Conservation (phyloP, 2,797 vertebrate genomes). For the Siniperca scherzeri region DNA sequence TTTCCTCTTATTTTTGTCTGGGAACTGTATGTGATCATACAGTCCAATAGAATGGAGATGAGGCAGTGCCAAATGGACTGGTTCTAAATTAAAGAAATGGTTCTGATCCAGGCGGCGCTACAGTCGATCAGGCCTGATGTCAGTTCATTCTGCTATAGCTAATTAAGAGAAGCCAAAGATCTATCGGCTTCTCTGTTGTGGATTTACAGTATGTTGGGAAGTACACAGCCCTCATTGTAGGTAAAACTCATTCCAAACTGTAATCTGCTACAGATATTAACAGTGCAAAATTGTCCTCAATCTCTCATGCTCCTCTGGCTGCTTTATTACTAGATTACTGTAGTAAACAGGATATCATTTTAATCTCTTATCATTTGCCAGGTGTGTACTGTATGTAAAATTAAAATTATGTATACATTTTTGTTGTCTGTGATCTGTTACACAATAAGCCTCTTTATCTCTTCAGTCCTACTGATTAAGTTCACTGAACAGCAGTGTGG, state of each 20-base stretch:
- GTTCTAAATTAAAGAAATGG: background rate
- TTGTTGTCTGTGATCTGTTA: background rate
- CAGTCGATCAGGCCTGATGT: background rate
- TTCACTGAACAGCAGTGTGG: background rate
- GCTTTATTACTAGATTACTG: background rate
- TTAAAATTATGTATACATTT: background rate
- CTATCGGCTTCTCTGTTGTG: background rate
- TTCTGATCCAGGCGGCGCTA: background rate
- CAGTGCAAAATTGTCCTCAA: background rate
- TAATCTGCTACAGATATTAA: background rate
- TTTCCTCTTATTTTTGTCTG: background rate
- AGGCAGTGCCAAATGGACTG: background rate
- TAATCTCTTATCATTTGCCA: background rate
- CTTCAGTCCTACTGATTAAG: background rate
- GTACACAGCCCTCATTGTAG: background rate
- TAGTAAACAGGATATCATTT: background rate
- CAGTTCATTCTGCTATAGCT: background rate
- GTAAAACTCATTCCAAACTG: background rate
- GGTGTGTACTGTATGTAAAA: background rate
- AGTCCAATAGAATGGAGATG: background rate
- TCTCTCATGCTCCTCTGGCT: background rate
- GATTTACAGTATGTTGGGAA: background rate
- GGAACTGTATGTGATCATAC: background rate
- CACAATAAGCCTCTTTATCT: background rate
- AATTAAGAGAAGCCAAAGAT: background rate